A percentile compares a stretch with the other conserved stretches of the same genome.
phyloP scores from a whole-genome alignment of 2,113 vertebrate genomes.

The Atrichornis clamosus region DNA sequence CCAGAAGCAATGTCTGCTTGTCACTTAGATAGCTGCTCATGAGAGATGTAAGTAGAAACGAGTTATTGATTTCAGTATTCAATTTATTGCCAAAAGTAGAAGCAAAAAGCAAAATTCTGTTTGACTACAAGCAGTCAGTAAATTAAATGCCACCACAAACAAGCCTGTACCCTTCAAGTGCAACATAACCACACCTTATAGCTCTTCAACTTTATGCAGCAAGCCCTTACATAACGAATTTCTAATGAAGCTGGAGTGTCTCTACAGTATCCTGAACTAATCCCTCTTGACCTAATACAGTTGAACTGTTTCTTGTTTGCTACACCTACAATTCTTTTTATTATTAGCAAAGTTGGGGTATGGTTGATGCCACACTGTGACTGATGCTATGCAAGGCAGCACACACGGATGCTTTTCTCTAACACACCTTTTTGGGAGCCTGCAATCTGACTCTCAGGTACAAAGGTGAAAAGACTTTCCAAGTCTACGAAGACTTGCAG shows the following conservation, averaged over 20 bases:
- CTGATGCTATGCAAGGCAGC: neutral
- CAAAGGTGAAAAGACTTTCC: neutral
- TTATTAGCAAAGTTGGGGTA: neutral
- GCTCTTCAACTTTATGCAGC: neutral
- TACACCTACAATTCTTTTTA: neutral
- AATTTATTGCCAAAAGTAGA: constrained; percentile 47
- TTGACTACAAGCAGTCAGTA: neutral
- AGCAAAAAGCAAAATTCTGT: constrained; percentile 20
- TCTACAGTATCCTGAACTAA: neutral
- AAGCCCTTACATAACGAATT: neutral
- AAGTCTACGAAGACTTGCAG: neutral
- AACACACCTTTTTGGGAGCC: neutral
- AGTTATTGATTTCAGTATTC: constrained; percentile 53
- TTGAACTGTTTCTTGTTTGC: neutral
- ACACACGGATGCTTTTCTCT: neutral
- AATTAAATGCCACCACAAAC: constrained; percentile 2
- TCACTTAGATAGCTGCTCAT: constrained; percentile 16
- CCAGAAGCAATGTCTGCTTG: constrained; percentile 46
- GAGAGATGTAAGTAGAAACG: constrained; percentile 36
- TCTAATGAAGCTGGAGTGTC: neutral
- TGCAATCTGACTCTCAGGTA: neutral
- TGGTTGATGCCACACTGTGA: neutral
- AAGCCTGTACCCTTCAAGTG: neutral
- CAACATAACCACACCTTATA: neutral
- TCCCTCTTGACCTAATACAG: neutral